phyloP scores from a whole-genome alignment of 1,140 invertebrate genomes.

The Drosophila parabipectinata region DNA sequence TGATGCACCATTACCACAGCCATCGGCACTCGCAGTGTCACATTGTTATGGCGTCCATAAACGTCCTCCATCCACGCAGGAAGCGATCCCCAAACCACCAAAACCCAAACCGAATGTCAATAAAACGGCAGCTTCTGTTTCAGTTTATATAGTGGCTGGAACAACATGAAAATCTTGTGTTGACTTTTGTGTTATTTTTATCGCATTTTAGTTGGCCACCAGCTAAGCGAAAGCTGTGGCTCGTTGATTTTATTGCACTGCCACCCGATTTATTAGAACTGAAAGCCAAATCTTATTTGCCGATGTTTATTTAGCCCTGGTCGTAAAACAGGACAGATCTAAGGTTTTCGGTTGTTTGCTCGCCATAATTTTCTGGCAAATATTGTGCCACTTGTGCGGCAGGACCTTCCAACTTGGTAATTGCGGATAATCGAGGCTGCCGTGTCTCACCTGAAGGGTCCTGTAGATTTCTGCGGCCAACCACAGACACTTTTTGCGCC shows the following conservation, averaged over 20 bases:
- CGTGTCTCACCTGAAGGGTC: slow-evolving; percentile 5
- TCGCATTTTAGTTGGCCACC: slow-evolving; percentile 69
- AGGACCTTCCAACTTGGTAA: background rate
- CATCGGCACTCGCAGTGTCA: slow-evolving; percentile 53
- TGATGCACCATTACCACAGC: slow-evolving; percentile 40
- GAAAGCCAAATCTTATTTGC: slow-evolving; percentile 72
- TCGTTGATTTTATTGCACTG: slow-evolving; percentile 67
- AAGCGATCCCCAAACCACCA: slow-evolving; percentile 23
- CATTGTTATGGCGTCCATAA: slow-evolving; percentile 64
- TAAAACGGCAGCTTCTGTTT: slow-evolving; percentile 53
- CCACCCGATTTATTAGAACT: slow-evolving; percentile 71
- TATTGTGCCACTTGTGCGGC: slow-evolving; percentile 25
- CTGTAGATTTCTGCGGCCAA: slow-evolving; percentile 11
- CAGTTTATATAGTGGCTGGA: slow-evolving; percentile 4
- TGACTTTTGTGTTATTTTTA: slow-evolving; percentile 77
- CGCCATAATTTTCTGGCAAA: slow-evolving; percentile 14
- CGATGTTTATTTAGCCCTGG: slow-evolving; percentile 60
- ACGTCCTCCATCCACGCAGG: slow-evolving; percentile 40
- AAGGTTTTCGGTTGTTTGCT: slow-evolving; percentile 12
- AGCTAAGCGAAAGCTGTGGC: slow-evolving; percentile 41
- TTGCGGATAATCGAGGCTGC: slow-evolving; percentile 27
- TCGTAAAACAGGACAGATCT: slow-evolving; percentile 32
- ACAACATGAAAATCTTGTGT: slow-evolving; percentile 48
- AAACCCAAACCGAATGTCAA: slow-evolving; percentile 60
- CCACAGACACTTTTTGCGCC: slow-evolving; percentile 2